phyloP scores from a whole-genome alignment of 2,888 invertebrate genomes.

The Kryphioiulus occultus region DNA sequence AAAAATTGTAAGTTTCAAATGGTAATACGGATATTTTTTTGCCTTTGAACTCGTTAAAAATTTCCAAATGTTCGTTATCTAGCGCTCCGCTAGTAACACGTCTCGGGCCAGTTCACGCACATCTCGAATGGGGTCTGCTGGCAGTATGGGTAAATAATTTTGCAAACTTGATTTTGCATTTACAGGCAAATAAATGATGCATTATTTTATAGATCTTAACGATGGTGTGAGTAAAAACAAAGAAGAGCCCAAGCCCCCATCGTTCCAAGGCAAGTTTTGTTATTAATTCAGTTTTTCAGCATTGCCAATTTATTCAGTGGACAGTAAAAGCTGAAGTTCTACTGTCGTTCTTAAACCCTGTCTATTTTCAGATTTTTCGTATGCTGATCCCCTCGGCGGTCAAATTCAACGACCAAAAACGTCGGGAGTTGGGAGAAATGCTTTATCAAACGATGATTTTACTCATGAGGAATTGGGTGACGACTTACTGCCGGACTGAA shows the following conservation, averaged over 20 bases:
- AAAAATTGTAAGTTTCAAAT: not conserved
- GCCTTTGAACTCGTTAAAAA: no score
- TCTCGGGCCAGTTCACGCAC: not conserved
- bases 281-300: no score
- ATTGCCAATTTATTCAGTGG: no score
- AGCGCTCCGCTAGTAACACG: not conserved
- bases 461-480: constrained; percentile 46
- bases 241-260: not conserved
- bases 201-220: not conserved
- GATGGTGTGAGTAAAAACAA: not conserved
- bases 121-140: not conserved
- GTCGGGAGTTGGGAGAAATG: not conserved
- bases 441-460: constrained; percentile 42
- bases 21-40: no score
- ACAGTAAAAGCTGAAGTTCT: no score
- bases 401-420: constrained; percentile 45
- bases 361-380: not conserved
- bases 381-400: constrained; percentile 43
- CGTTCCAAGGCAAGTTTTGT: not conserved
- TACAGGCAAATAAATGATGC: not conserved
- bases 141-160: not conserved
- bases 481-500: constrained; percentile 46
- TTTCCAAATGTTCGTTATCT: not conserved
- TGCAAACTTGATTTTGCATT: not conserved
- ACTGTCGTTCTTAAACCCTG: not conserved